These are phyloP conservation scores for Orgyia antiqua DNA, from an alignment of 2,888 invertebrate genomes.

Conservation along the genomic window DNA sequence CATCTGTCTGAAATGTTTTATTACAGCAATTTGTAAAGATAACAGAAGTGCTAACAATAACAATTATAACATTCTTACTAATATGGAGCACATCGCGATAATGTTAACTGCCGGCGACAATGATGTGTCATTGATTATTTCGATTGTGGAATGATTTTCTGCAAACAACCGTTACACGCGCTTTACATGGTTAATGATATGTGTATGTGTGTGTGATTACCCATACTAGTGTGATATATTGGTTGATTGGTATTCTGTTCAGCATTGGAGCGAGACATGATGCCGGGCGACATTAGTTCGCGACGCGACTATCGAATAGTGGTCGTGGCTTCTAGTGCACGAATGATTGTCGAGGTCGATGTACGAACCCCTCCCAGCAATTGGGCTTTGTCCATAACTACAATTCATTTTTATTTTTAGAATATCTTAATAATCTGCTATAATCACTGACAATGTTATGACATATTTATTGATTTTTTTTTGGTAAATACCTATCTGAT, in stretches of 20 bases:
- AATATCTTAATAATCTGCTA: slow-evolving; percentile 9
- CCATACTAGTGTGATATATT: slow-evolving; percentile 32
- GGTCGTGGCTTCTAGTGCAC: slow-evolving; percentile 35
- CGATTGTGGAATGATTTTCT: slow-evolving; percentile 30
- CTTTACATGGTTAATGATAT: slow-evolving; percentile 7
- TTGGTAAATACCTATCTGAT: not conserved
- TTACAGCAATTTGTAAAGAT: not conserved
- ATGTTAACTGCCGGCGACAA: slow-evolving; percentile 4
- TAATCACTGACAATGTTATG: slow-evolving; percentile 2
- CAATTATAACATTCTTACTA: not conserved
- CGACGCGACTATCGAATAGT: slow-evolving; percentile 22
- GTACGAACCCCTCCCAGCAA: slow-evolving; percentile 35
- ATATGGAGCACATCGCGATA: not conserved
- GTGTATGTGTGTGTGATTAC: slow-evolving; percentile 14
- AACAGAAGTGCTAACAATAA: not conserved
- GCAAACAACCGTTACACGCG: slow-evolving; percentile 33
- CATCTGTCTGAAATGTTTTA: too few species aligned
- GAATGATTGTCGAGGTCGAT: slow-evolving; percentile 46
- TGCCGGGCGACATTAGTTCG: slow-evolving; percentile 27
- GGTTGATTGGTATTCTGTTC: slow-evolving; percentile 52
- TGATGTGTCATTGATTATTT: slow-evolving; percentile 22
- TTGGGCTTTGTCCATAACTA: slow-evolving; percentile 21
- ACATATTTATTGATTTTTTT: too few species aligned
- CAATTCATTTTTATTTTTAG: slow-evolving; percentile 17
- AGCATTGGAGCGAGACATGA: slow-evolving; percentile 39